Conservation (phyloP, 2,888 invertebrate genomes). For the Tetrapedia diversipes region DNA sequence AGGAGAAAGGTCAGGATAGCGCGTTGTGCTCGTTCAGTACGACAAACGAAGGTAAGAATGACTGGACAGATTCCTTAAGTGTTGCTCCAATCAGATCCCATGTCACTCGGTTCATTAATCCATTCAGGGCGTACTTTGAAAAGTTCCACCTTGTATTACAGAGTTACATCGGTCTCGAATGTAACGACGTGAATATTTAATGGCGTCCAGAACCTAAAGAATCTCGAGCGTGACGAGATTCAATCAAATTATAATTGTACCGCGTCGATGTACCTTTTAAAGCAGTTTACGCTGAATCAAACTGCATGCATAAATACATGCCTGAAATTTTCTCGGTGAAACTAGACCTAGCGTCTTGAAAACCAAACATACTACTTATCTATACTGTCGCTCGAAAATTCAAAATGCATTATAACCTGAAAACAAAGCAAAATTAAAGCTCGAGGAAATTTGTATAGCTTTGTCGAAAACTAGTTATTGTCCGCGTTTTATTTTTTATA, state of each 20-base stretch:
- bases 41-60: conserved; percentile 71
- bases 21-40: conserved; percentile 59
- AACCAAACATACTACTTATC: not conserved
- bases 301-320: conserved; percentile 34
- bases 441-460: no score
- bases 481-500: no score
- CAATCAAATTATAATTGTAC: conserved; percentile 65
- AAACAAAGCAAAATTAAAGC: no score
- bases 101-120: conserved; percentile 79
- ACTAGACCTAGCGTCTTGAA: conserved; percentile 8
- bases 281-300: conserved; percentile 45
- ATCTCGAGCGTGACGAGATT: conserved; percentile 63
- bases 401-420: no score
- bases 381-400: no score
- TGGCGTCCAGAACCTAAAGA: conserved; percentile 42
- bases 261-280: conserved; percentile 45
- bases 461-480: no score
- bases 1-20: conserved; percentile 57
- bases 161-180: conserved; percentile 56
- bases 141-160: conserved; percentile 64
- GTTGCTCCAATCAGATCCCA: conserved; percentile 77
- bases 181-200: conserved; percentile 67
- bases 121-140: conserved; percentile 64
- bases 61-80: conserved; percentile 73
- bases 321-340: conserved; percentile 25